Evolutionary conservation across 2,113 vertebrate genomes (phyloP).

Genomic region (Corydoras maculifer): DNA sequence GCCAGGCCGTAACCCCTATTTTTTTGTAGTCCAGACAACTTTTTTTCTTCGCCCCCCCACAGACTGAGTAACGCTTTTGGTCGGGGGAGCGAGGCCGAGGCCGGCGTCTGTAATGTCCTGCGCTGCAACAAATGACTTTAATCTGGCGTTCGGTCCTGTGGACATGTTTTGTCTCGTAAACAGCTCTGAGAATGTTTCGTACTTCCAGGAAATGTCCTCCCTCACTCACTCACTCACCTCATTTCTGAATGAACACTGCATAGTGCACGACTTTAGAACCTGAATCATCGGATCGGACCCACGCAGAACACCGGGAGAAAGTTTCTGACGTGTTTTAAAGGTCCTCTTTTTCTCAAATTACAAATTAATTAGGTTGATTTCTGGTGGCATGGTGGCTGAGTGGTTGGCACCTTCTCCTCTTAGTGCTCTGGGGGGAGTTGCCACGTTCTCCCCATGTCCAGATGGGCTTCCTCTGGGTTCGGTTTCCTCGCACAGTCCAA

Average conservation of each 20-base stretch:
- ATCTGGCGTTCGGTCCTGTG: slow-evolving; percentile 3
- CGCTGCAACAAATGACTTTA: not conserved
- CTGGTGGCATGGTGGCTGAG: no score
- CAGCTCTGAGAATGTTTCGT: slow-evolving; percentile 13
- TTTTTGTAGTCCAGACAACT: not conserved
- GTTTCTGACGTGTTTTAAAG: no score
- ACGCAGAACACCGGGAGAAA: no score
- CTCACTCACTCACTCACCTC: not conserved
- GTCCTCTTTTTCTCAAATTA: no score
- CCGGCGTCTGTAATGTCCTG: slow-evolving; percentile 17
- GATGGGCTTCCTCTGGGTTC: no score
- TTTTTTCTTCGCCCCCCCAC: slow-evolving; percentile 7
- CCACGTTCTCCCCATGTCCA: no score
- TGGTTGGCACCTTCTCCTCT: no score
- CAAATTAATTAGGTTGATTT: no score
- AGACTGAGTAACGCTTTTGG: not conserved
- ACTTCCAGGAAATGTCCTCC: slow-evolving; percentile 30
- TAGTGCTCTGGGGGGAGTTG: no score
- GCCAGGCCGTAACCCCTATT: slow-evolving; percentile 48
- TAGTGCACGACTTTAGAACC: not conserved
- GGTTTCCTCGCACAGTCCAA: no score
- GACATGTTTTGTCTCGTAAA: slow-evolving; percentile 32
- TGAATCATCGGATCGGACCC: not conserved
- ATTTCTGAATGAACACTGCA: slow-evolving; percentile 8
- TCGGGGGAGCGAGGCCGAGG: not conserved